Evolutionary conservation across 1,140 invertebrate species (phyloP).

Genomic region (Diachasma alloeum): DNA sequence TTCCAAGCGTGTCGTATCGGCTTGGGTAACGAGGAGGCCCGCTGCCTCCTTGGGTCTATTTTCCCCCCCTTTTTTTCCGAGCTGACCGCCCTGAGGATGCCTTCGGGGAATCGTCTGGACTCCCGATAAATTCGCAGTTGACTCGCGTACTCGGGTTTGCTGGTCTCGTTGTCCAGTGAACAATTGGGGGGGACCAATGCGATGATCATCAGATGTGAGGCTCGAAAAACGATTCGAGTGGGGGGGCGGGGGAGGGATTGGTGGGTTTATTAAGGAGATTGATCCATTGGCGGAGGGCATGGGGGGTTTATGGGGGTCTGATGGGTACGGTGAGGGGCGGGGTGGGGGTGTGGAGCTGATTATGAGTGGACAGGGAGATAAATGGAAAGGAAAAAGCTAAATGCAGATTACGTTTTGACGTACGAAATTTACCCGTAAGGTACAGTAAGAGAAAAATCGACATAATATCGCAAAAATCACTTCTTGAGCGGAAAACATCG

Average conservation of each 20-base stretch:
- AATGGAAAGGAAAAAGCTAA: too few species aligned
- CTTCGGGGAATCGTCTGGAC: slow-evolving; percentile 32
- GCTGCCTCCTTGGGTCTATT: neutral
- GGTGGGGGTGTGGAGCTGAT: too few species aligned
- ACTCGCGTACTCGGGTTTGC: slow-evolving; percentile 29
- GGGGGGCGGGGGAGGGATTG: neutral
- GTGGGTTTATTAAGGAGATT: slow-evolving; percentile 1
- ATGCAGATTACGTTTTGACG: too few species aligned
- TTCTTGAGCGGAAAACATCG: too few species aligned
- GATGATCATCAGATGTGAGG: neutral
- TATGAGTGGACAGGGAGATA: too few species aligned
- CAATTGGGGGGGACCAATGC: neutral
- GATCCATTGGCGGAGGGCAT: neutral
- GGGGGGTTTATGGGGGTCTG: neutral
- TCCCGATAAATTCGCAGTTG: slow-evolving; percentile 38
- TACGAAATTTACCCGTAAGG: too few species aligned
- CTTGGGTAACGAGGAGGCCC: slow-evolving; percentile 15
- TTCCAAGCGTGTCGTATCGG: slow-evolving; percentile 35
- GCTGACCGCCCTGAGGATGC: slow-evolving; percentile 16
- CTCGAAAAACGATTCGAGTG: neutral
- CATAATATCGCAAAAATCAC: too few species aligned
- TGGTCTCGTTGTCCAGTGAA: neutral
- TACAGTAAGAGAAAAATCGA: too few species aligned
- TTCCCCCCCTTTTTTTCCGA: neutral
- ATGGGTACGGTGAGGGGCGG: neutral